These are phyloP conservation scores for Druon quercuslanigerum DNA, from an alignment of 1,140 invertebrate genomes.

Conservation along the genomic window DNA sequence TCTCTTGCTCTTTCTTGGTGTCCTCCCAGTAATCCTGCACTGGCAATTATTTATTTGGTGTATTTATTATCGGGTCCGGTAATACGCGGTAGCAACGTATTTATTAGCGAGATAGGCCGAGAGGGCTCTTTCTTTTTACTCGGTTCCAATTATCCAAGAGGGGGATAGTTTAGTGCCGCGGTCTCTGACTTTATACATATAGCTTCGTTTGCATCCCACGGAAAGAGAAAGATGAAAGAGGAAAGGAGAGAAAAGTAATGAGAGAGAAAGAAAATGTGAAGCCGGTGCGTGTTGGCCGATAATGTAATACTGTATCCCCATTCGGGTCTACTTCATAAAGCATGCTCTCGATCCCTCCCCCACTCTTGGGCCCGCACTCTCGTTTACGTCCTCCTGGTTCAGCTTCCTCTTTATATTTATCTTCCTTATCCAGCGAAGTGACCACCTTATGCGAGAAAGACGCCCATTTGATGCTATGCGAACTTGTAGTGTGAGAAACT, in stretches of 20 bases:
- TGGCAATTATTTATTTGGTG: conserved; percentile 62
- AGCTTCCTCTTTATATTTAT: conserved; percentile 64
- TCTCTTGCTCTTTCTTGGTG: conserved; percentile 29
- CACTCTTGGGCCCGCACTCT: conserved; percentile 37
- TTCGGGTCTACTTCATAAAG: conserved; percentile 70
- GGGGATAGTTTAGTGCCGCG: conserved; percentile 54
- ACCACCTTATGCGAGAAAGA: conserved; percentile 55
- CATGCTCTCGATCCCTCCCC: conserved; percentile 49
- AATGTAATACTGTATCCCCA: conserved; percentile 70
- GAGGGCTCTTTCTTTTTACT: conserved; percentile 58
- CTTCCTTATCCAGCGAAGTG: conserved; percentile 65
- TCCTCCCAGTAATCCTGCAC: conserved; percentile 30
- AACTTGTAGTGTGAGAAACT: background rate
- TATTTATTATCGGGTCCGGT: conserved; percentile 63
- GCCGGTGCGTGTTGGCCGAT: conserved; percentile 67
- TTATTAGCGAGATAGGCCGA: conserved; percentile 68
- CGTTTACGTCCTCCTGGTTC: conserved; percentile 37
- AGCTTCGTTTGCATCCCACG: conserved; percentile 36
- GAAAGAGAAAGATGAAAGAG: conserved; percentile 44
- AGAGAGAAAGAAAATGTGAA: conserved; percentile 56
- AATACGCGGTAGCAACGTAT: conserved; percentile 69
- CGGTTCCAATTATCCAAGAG: conserved; percentile 61
- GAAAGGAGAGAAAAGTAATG: conserved; percentile 36
- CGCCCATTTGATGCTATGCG: conserved; percentile 20
- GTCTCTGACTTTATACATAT: conserved; percentile 33